phyloP scores from a whole-genome alignment of 2,888 invertebrate genomes.

The Aphrophora alni region DNA sequence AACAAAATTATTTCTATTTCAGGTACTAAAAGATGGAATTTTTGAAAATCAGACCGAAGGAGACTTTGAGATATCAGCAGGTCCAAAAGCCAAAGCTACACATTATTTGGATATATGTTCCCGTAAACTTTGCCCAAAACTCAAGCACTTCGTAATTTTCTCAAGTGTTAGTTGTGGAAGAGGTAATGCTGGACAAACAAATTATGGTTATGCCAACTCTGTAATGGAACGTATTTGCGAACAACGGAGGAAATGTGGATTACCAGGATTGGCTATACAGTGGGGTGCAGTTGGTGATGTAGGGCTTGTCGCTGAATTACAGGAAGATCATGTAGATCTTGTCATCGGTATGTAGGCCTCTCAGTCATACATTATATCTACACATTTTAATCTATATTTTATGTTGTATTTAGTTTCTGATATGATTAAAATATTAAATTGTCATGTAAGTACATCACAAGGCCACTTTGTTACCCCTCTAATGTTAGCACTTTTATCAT shows the following conservation, averaged over 20 bases:
- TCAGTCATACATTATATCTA: background rate
- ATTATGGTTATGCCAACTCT: conserved; percentile 90
- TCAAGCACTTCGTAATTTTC: conserved; percentile 83
- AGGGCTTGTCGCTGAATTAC: conserved; percentile 65
- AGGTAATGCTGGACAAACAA: conserved; percentile 90
- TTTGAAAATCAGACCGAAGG: conserved; percentile 78
- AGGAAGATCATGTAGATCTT: conserved; percentile 70
- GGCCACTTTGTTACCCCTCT: too few relatives aligned
- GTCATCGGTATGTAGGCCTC: conserved; percentile 62
- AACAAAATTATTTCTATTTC: conserved; percentile 47
- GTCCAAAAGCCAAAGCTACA: conserved; percentile 85
- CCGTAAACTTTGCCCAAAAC: conserved; percentile 63
- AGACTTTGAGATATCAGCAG: conserved; percentile 70
- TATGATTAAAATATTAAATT: too few relatives aligned
- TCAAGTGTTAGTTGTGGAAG: conserved; percentile 91
- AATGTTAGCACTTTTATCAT: too few relatives aligned
- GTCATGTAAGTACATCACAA: too few relatives aligned
- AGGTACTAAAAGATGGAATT: conserved; percentile 73
- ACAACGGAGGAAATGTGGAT: conserved; percentile 68
- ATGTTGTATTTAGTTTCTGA: too few relatives aligned
- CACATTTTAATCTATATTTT: background rate
- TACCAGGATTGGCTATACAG: conserved; percentile 84
- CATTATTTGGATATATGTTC: conserved; percentile 74
- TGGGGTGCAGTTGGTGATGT: conserved; percentile 95
- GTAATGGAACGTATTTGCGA: conserved; percentile 70